These are phyloP conservation scores for Listronotus bonariensis DNA, from an alignment of 1,140 invertebrate genomes.

Conservation along the genomic window DNA sequence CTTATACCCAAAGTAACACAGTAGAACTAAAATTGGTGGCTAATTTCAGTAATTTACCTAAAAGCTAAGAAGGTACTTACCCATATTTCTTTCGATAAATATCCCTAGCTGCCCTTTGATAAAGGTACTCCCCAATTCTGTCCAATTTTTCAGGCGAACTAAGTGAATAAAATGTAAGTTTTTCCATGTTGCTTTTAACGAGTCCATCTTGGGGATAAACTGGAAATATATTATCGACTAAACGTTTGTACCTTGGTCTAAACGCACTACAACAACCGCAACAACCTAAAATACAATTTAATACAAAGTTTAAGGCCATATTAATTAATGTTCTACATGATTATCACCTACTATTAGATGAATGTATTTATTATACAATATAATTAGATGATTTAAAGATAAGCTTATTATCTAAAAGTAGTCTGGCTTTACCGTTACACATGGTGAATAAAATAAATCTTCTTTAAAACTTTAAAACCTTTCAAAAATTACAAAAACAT, in stretches of 20 bases:
- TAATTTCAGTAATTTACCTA: slow-evolving; percentile 46
- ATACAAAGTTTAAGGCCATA: slow-evolving; percentile 20
- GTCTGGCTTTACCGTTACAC: slow-evolving; percentile 37
- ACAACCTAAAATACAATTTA: slow-evolving; percentile 69
- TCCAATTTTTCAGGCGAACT: slow-evolving; percentile 97
- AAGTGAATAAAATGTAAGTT: slow-evolving; percentile 95
- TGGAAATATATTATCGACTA: slow-evolving; percentile 99
- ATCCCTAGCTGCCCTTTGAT: slow-evolving; percentile 89
- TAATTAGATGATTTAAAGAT: neutral
- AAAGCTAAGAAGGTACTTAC: too few relatives aligned
- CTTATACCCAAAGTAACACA: neutral
- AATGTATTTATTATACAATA: slow-evolving; percentile 5
- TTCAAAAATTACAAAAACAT: neutral
- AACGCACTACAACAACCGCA: slow-evolving; percentile 91
- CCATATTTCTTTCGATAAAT: slow-evolving; percentile 82
- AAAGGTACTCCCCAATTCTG: slow-evolving; percentile 96
- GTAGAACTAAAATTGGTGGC: too few relatives aligned
- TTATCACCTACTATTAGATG: too few relatives aligned
- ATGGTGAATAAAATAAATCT: slow-evolving; percentile 34
- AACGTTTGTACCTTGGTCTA: slow-evolving; percentile 89
- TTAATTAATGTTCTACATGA: neutral
- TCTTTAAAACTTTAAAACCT: slow-evolving; percentile 13
- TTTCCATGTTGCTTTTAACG: slow-evolving; percentile 98
- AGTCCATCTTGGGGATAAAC: slow-evolving; percentile 88
- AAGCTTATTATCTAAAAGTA: slow-evolving; percentile 10